Evolutionary conservation across 1,140 invertebrate species (phyloP).

Genomic region (Temnothorax longispinosus): DNA sequence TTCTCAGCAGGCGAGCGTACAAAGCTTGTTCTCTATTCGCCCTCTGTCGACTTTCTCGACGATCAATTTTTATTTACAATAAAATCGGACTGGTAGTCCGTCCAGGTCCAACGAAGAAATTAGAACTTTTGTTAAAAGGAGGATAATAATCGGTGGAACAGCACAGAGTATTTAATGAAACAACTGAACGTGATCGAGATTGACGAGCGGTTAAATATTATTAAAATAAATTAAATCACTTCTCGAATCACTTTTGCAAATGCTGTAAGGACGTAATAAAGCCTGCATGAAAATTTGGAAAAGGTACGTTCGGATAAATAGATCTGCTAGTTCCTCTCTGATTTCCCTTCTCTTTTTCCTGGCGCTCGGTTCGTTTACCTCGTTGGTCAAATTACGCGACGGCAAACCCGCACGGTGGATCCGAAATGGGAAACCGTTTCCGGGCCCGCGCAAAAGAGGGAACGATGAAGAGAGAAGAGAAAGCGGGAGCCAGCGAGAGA

Average conservation of each 20-base stretch:
- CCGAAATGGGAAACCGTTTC: slow-evolving; percentile 68
- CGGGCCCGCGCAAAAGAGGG: slow-evolving; percentile 16
- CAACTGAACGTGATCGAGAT: background rate
- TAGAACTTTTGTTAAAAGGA: background rate
- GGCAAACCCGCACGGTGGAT: slow-evolving; percentile 53
- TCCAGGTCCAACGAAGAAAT: background rate
- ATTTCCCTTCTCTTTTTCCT: slow-evolving; percentile 35
- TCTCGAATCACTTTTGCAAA: background rate
- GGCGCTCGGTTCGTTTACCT: slow-evolving; percentile 57
- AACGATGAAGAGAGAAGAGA: slow-evolving; percentile 21
- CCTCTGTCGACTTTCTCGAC: no score
- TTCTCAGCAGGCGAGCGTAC: background rate
- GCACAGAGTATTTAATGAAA: background rate
- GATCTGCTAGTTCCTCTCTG: slow-evolving; percentile 42
- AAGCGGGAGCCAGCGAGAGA: slow-evolving; percentile 18
- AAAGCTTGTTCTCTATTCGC: background rate
- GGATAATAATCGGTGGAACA: background rate
- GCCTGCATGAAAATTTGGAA: slow-evolving; percentile 19
- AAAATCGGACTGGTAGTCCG: background rate
- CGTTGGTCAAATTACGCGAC: slow-evolving; percentile 60
- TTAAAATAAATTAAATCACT: background rate
- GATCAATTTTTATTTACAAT: slow-evolving; percentile 44
- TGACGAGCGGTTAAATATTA: background rate
- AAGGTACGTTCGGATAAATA: slow-evolving; percentile 23
- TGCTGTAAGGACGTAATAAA: background rate